Evolutionary conservation across 2,888 invertebrate species (phyloP).

Genomic region (Coelopa pilipes): DNA sequence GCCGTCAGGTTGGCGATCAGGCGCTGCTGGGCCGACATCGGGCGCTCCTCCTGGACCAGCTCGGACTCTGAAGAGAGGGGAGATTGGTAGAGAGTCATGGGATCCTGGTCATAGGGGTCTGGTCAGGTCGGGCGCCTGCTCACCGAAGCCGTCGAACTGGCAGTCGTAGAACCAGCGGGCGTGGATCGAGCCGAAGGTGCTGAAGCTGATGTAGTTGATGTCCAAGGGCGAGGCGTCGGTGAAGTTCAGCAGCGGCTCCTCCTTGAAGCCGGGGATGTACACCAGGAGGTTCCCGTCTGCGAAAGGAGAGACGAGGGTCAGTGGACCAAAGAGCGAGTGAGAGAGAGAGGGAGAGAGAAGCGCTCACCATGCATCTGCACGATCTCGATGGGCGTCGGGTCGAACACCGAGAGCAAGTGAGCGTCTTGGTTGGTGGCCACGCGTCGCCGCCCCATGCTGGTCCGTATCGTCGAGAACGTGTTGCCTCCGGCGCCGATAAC

Average conservation of each 20-base stretch:
- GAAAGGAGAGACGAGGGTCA: background rate
- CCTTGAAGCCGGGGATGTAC: constrained; percentile 72
- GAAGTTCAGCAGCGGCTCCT: constrained; percentile 72
- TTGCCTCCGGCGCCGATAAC: constrained; percentile 79
- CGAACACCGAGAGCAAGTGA: constrained; percentile 71
- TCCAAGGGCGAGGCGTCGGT: constrained; percentile 72
- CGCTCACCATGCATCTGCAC: constrained; percentile 67
- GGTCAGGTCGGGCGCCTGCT: no score
- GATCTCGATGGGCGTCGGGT: constrained; percentile 75
- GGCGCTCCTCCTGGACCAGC: constrained; percentile 52
- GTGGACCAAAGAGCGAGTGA: background rate
- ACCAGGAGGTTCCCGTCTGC: constrained; percentile 74
- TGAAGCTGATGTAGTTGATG: constrained; percentile 76
- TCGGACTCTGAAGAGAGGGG: constrained; percentile 48
- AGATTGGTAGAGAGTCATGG: background rate
- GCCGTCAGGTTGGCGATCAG: constrained; percentile 69
- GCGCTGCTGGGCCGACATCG: constrained; percentile 68
- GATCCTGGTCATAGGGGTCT: no score
- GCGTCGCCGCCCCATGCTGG: constrained; percentile 71
- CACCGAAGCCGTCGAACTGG: constrained; percentile 58
- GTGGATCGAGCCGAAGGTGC: constrained; percentile 74
- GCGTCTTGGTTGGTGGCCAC: constrained; percentile 70
- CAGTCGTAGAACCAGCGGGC: constrained; percentile 79
- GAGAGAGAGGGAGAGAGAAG: no score
- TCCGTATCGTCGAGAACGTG: constrained; percentile 75